Conservation (phyloP, 2,888 invertebrate genomes). For the Eumacrocentrus americanus region DNA sequence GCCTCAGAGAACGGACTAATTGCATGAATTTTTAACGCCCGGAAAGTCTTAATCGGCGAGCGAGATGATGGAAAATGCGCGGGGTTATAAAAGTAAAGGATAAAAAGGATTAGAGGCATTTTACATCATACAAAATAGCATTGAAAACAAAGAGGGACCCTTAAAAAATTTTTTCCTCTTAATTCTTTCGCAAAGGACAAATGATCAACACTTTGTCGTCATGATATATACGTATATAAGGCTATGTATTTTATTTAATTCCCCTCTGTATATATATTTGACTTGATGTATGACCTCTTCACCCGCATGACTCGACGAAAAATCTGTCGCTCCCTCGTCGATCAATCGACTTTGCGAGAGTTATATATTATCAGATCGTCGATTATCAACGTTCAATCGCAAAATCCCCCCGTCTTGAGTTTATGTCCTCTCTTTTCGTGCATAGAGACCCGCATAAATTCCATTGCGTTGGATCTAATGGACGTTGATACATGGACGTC, state of each 20-base stretch:
- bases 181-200: not conserved
- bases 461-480: slow-evolving; percentile 42
- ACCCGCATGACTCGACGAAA: slow-evolving; percentile 23
- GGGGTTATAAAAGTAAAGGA: slow-evolving; percentile 18
- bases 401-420: not conserved
- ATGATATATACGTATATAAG: no score
- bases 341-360: slow-evolving; percentile 16
- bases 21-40: slow-evolving; percentile 59
- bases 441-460: slow-evolving; percentile 39
- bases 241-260: slow-evolving; percentile 9
- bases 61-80: slow-evolving; percentile 50
- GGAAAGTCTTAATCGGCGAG: slow-evolving; percentile 54
- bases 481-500: slow-evolving; percentile 56
- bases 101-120: slow-evolving; percentile 8
- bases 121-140: slow-evolving; percentile 14
- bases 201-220: slow-evolving; percentile 1
- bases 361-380: slow-evolving; percentile 19
- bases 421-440: no score
- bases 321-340: slow-evolving; percentile 18
- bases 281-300: slow-evolving; percentile 19
- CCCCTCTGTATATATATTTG: not conserved
- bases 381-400: not conserved
- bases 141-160: slow-evolving; percentile 1
- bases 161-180: not conserved
- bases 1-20: slow-evolving; percentile 45